Base-by-base conservation (phyloP, 2,113 vertebrate genomes). In the Sorex fumeus region DNA sequence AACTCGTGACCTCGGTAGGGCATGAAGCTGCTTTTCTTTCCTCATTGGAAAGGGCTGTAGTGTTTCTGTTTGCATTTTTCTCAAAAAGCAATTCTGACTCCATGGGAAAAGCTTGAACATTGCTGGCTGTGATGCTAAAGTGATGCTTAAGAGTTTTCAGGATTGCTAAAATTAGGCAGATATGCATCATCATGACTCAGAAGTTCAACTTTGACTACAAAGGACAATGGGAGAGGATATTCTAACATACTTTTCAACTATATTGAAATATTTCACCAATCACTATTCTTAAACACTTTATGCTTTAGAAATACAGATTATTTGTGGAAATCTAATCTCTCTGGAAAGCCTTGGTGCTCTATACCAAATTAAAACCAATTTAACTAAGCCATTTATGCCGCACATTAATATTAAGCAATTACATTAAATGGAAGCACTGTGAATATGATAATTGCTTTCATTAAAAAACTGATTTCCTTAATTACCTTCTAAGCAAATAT, bases 381-480 rank as follows among this genome's bases (percentile, higher is more conserved):
- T 93, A 96, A 87, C 85, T 89, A 93, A 94, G 23, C 77, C 32
- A 62, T 94, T 66, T 91, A 85, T 94, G 94, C 78, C 83, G 8
- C 71, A 86, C 78, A 96, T 96, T 96, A 96, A 96, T 97, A 96
- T 96, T 96, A 94, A 93, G 94, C 91, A 96, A 97, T 97, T 95
- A 96, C 45, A 83, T 95, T 94, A 96, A 94, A 95, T 96, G 83
- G 82, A 96, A 94, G 93, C 53, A 91, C 85, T 94, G 82, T 86
- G 93, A 94, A 94, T 94, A 94, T 96, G 95, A 84, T 96, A 96
- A 97, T 95, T 93, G 82, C 91, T 93, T 96, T 95, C 93, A 96
- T 95, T 96, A 95, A 94, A 97, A 96, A 95, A 88, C 82, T 90
- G 93, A 94, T 94, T 93, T 94, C 71, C 88, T 95, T 94, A 96